Base-by-base conservation (phyloP, 2,888 invertebrate genomes). In the Melanargia galathea region DNA sequence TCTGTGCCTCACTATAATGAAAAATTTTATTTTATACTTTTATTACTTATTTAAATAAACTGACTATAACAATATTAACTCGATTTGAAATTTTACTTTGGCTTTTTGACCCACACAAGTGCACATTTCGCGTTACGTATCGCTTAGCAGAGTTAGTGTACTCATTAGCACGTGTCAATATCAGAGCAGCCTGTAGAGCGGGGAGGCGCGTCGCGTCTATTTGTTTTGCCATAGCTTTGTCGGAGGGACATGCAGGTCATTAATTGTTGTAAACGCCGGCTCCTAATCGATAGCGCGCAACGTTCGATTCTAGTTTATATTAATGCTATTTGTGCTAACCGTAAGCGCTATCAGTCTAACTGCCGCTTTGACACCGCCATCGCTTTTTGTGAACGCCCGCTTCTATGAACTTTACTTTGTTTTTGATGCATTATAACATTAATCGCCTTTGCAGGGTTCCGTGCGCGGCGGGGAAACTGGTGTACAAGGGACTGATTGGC, bases 201-300 rank as follows among this genome's bases (percentile, higher is more conserved):
- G 84, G 84, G 87, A 83, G 86, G 86, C 86, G 83, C 83, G 81
- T 80, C 78, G 79, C 86, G 82, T 88, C 89, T 90, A 90, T 91
- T 91, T 91, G 90, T 91, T 91, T 90, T 87, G 88, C 89, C 88
- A 86, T 90, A 89, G 90, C 90, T 89, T 89, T 89, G 90, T 87
- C 87, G 87, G 81, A 84, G 87, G 87, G 90, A 88, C 90, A 90
- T 90, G 86, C 90, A 90, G 89, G 90, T 90, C 90, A 91, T 91
- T 91, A 91, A 91, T 91, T 91, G 90, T 90, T 87, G 90, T 88
- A 88, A 89, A 86, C 89, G 88, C 86, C 84, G 78, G 83, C 81
- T 87, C 81, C 90, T 90, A 91, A 91, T 91, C 90, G 90, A 91
- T 91, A 90, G 87, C 81, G 83, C 81, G 82, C 86, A 81, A 83